Base-by-base conservation (phyloP, 2,888 invertebrate species). In the Agriopis leucophaearia region DNA sequence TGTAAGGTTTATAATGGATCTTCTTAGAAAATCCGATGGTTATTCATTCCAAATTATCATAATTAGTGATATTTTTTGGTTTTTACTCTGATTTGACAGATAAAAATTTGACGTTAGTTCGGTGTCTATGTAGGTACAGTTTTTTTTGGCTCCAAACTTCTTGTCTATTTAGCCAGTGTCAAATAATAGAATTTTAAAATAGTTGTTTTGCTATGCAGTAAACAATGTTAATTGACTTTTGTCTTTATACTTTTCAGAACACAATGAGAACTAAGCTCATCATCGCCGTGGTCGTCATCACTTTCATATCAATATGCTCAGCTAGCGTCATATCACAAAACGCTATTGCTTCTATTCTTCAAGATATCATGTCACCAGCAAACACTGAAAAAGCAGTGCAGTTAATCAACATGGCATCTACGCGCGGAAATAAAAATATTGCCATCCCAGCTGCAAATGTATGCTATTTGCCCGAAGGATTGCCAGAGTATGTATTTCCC, bases 281-380 rank as follows among this genome's bases (percentile, higher is more conserved):
- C 27, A 38, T 36, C 27, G 9, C 38, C 7, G 8, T 72, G 35
- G 27, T 67, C 51, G 12, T 42, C 48, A 12, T 48, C 13, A 42
- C 51, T 5, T 9, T 71, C 2, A 55, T 70, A 0, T 36, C 72
- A 0, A 48, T 67, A 61, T 69, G 72, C 45, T 76, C 76, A 8
- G 70, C 69, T 0, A 56, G 68, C 40, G 44, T 62, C 5, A 6
- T 80, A 40, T 51, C 75, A 8, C 65, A 67, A 59, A 74, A 66
- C 18, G 71, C 74, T 0, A 6, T 82, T 0, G 56, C 74, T 4
- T 66, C 80, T 8, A 42, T 78, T 0, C 65, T 87, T 10, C 81
- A 83, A 75, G 81, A 80, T 2, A 78, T 85, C 0, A 50, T 87
- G 6, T 78, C 82, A 13, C 80, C 84, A 8, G 74, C 64, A 6